Evolutionary conservation across 2,113 vertebrate species (phyloP), one percentile per base, ranked within the genome.

Genomic region (Empidonax traillii): DNA sequence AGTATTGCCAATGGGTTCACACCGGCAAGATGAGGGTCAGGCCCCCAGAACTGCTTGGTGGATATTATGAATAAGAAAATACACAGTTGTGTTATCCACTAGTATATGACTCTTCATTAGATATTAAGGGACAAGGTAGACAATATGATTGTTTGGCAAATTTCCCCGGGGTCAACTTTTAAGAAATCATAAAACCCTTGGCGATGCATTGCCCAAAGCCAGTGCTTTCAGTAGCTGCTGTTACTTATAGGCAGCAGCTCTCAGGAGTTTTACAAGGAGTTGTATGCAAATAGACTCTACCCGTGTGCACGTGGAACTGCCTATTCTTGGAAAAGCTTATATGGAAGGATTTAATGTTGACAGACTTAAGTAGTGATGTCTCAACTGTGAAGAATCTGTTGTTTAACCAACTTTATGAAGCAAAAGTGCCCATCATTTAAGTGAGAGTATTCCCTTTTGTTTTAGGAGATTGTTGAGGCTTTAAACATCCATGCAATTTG

Each of bases 331-430:
- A 97, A 97, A 92, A 96, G 89, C 94, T 97, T 97, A 94, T 79
- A 94, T 67, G 85, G 89, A 87, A 97, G 89, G 84, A 96, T 96
- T 97, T 97, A 95, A 67, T 93, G 94, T 93, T 97, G 96, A 94
- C 95, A 89, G 83, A 83, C 94, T 94, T 93, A 95, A 87, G 76
- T 66, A 95, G 93, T 91, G 97, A 97, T 96, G 89, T 86, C 69
- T 95, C 81, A 95, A 71, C 84, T 95, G 91, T 96, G 95, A 95
- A 97, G 97, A 97, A 97, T 96, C 96, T 96, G 88, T 96, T 95
- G 93, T 95, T 93, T 96, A 96, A 95, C 92, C 68, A 93, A 94
- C 58, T 88, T 90, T 27, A 85, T 74, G 97, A 95, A 93, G 94
- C 85, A 89, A 82, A 97, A 97, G 80, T 86, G 61, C 77, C 82